These are phyloP conservation scores for Frankliniella fusca DNA, from an alignment of 2,888 invertebrate genomes.

Conservation along the genomic window DNA sequence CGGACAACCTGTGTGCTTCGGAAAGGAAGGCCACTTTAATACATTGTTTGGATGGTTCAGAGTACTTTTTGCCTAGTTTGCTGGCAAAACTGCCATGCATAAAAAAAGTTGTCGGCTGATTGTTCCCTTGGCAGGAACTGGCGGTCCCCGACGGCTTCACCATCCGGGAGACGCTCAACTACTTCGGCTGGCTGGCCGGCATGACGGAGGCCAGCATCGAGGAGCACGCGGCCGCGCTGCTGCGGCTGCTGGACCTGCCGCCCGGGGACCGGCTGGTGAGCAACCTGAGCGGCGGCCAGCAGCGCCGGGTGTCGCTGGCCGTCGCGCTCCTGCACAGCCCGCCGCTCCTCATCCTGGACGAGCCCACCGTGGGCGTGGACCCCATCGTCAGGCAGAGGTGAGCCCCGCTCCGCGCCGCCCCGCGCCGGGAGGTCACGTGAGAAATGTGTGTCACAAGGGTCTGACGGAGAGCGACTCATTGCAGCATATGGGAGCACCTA, in stretches of 20 bases:
- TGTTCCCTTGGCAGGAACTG: no score
- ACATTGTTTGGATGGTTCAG: no score
- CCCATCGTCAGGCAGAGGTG: slow-evolving; percentile 45
- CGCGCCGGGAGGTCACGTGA: no score
- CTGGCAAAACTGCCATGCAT: no score
- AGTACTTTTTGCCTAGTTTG: no score
- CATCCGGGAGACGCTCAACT: slow-evolving; percentile 37
- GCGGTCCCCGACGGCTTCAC: slow-evolving; percentile 9
- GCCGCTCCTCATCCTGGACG: slow-evolving; percentile 51
- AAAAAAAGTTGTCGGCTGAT: no score
- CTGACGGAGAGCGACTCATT: no score
- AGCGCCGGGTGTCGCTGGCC: slow-evolving; percentile 51
- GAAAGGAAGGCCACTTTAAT: no score
- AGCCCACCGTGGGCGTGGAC: slow-evolving; percentile 53
- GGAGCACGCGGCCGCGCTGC: not conserved
- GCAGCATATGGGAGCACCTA: slow-evolving; percentile 50
- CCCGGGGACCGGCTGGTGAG: not conserved
- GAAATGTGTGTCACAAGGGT: no score
- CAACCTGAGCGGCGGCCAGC: slow-evolving; percentile 49
- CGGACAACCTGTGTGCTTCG: no score
- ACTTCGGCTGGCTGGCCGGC: slow-evolving; percentile 49
- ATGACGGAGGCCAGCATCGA: slow-evolving; percentile 42
- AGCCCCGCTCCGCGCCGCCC: not conserved
- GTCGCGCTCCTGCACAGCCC: slow-evolving; percentile 51
- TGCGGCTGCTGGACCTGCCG: not conserved